Evolutionary conservation across 1,140 invertebrate genomes (phyloP).

Genomic region (Drosophila micromelanica): DNA sequence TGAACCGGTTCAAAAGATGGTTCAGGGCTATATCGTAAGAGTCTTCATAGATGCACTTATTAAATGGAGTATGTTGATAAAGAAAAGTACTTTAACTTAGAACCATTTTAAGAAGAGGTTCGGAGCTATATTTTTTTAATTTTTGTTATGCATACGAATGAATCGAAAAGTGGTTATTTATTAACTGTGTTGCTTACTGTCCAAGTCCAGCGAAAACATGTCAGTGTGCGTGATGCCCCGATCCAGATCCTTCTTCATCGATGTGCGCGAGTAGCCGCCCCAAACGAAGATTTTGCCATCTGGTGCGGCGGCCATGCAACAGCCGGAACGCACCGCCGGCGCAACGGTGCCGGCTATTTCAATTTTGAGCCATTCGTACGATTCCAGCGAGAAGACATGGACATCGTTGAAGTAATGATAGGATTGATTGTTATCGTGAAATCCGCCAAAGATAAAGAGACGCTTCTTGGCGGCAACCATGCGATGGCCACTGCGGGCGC

Average conservation of each 20-base stretch:
- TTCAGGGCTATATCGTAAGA: no score
- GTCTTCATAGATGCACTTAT: no score
- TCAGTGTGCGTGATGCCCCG: constrained; percentile 92
- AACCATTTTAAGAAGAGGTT: no score
- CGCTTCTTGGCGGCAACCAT: constrained; percentile 92
- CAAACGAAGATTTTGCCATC: constrained; percentile 91
- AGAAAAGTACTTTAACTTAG: no score
- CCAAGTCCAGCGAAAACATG: constrained; percentile 90
- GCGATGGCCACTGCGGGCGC: constrained; percentile 94
- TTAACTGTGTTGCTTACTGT: constrained; percentile 89
- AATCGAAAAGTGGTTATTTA: no score
- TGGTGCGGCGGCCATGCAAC: constrained; percentile 87
- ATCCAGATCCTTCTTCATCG: constrained; percentile 92
- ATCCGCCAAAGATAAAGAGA: constrained; percentile 95
- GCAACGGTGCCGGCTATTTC: constrained; percentile 87
- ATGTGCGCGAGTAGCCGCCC: constrained; percentile 94
- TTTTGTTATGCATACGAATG: no score
- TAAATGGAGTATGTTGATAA: no score
- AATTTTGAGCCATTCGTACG: constrained; percentile 92
- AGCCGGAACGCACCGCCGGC: constrained; percentile 90
- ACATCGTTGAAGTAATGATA: constrained; percentile 97
- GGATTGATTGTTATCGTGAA: constrained; percentile 94
- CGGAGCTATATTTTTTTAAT: no score
- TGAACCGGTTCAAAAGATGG: no score
- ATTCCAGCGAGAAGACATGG: constrained; percentile 92